Evolutionary conservation across 1,140 invertebrate genomes (phyloP).

Genomic region (Drosophila truncata): DNA sequence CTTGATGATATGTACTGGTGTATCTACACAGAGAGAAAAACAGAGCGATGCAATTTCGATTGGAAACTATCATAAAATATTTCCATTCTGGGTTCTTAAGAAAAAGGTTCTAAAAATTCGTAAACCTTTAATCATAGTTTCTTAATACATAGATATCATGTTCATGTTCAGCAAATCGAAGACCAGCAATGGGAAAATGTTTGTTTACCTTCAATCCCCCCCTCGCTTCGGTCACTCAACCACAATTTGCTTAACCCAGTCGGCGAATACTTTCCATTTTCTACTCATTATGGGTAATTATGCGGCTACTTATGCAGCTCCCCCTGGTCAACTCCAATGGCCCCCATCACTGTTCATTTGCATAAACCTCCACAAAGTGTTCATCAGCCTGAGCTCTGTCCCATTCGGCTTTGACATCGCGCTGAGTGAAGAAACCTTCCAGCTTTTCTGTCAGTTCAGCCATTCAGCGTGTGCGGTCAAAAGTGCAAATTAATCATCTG

Average conservation of each 20-base stretch:
- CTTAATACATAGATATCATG: no score
- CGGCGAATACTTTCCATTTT: constrained; percentile 47
- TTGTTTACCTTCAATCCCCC: constrained; percentile 22
- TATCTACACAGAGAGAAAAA: constrained; percentile 4
- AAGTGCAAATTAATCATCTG: constrained; percentile 42
- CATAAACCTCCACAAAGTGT: constrained; percentile 44
- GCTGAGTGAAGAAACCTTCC: constrained; percentile 35
- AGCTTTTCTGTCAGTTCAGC: constrained; percentile 21
- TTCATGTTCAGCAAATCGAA: constrained; percentile 38
- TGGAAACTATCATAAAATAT: neutral
- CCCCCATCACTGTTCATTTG: constrained; percentile 26
- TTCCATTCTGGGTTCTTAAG: neutral
- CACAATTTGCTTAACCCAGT: constrained; percentile 47
- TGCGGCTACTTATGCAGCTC: constrained; percentile 28
- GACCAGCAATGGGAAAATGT: constrained; percentile 37
- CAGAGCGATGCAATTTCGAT: neutral
- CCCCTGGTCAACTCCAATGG: constrained; percentile 1
- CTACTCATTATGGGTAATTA: constrained; percentile 54
- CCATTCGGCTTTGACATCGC: constrained; percentile 35
- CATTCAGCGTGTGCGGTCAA: constrained; percentile 46
- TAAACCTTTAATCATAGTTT: neutral
- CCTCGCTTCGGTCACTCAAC: constrained; percentile 30
- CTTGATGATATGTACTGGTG: constrained; percentile 10
- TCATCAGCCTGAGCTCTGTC: constrained; percentile 28
- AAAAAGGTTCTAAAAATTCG: neutral